Base-by-base conservation (phyloP, 1,140 invertebrate species). In the Caenorhabditis briggsae region DNA sequence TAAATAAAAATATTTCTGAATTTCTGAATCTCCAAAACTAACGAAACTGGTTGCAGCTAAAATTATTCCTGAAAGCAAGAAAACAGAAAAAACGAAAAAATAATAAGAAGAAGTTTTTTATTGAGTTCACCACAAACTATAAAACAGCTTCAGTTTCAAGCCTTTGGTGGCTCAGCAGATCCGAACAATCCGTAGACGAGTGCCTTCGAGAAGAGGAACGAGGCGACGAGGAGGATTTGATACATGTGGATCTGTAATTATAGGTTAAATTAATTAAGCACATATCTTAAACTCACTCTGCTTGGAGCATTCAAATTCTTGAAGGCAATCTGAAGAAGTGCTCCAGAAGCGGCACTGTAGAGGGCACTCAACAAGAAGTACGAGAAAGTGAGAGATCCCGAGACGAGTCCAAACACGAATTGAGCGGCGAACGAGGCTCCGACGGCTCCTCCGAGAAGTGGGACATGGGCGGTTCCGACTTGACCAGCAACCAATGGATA, bases 141-240 rank as follows among this genome's bases (percentile, higher is more conserved):
- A 53, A 53, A 53, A 53, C 16, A 11, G 50, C 16, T 53, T 53
- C 50, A 53, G 50, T 53, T 53, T 16, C n/a, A 53, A 53, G 50
- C 64, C 70, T 78, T 78, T 50, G 70, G 46, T 50, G 70, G 70
- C 20, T 78, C 70, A 23, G 70, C 43, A 78, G 70, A 78, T 78
- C 70, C 70, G 9, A 78, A 78, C 14, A 78, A 18, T 50, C 70
- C 70, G n/a, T 78, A 83, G 56, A 59, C 82, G 53, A 83, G 25
- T 43, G 56, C 82, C 53, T 83, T 56, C 53, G 82, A 84, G 65
- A 85, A 86, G 85, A 84, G 83, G 53, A 83, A 82, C 46, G 82
- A 84, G 64, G 85, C 16, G 82, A 78, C 64, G 14, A 84, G 25
- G 20, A 74, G 50, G 58, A 87, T 16, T 61, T 59, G 83, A 41